phyloP scores from a whole-genome alignment of 2,113 vertebrate genomes.

The Sceloporus undulatus region DNA sequence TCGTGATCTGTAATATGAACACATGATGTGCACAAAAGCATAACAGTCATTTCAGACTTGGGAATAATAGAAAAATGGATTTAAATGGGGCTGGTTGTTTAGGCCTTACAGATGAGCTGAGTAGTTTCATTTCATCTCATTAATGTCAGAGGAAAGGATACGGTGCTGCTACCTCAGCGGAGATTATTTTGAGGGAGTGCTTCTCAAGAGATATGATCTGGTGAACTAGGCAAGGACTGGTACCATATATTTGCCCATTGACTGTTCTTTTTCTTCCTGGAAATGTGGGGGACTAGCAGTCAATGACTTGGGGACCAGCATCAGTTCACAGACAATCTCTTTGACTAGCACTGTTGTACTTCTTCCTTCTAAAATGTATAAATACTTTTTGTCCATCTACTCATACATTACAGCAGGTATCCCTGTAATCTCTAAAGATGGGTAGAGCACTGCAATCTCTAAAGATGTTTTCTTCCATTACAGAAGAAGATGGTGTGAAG shows the following conservation, averaged over 20 bases:
- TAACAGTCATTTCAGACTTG: background rate
- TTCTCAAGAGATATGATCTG: background rate
- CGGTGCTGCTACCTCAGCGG: background rate
- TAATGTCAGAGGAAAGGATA: background rate
- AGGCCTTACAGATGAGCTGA: background rate
- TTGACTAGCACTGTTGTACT: no score
- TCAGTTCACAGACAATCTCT: no score
- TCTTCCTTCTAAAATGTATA: background rate
- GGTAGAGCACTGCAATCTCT: background rate
- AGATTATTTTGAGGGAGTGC: background rate
- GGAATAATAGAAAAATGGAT: slow-evolving; percentile 21
- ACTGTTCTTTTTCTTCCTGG: no score
- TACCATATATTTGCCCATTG: no score
- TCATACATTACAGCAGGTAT: background rate
- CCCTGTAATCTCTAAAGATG: background rate
- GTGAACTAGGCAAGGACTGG: background rate
- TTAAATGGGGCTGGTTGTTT: background rate
- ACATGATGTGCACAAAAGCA: background rate
- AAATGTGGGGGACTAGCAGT: no score
- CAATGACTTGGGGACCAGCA: no score
- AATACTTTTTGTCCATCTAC: background rate
- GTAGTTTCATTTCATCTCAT: background rate
- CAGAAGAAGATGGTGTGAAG: no score
- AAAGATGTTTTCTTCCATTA: background rate
- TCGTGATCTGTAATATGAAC: fast-evolving